phyloP scores from a whole-genome alignment of 2,797 vertebrate species.

The Tachyglossus aculeatus region DNA sequence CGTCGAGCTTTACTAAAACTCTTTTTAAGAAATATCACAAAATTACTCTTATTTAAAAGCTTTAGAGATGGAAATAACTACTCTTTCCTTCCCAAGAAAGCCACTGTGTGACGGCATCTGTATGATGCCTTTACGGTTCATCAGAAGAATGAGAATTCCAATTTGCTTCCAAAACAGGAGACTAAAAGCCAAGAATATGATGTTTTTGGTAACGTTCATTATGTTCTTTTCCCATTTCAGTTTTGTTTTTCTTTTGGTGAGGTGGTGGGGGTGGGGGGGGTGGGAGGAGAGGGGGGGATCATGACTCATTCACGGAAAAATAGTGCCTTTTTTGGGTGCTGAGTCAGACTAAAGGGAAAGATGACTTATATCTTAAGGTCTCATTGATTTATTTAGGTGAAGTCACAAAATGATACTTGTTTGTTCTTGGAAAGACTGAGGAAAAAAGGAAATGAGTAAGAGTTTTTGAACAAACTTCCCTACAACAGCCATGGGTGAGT shows the following conservation, averaged over 20 bases:
- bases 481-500: no score
- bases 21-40: conserved; percentile 23
- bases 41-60: conserved; percentile 31
- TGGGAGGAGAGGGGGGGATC: no score
- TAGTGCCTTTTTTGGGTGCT: neutral
- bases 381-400: neutral
- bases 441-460: neutral
- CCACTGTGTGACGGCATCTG: conserved; percentile 27
- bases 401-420: neutral
- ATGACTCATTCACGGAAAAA: neutral
- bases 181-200: neutral
- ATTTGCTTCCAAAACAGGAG: neutral
- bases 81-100: conserved; percentile 35
- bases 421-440: neutral
- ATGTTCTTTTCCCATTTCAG: no score
- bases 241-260: no score
- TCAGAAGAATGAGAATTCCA: neutral
- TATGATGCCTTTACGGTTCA: conserved; percentile 28
- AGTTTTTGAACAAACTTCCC: neutral
- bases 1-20: conserved; percentile 15
- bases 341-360: neutral
- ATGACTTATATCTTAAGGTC: neutral
- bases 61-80: conserved; percentile 32
- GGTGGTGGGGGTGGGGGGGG: no score
- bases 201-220: conserved; percentile 6